Evolutionary conservation across 2,113 vertebrate genomes (phyloP), one percentile per base, ranked within the genome.

Genomic region (Python bivittatus): DNA sequence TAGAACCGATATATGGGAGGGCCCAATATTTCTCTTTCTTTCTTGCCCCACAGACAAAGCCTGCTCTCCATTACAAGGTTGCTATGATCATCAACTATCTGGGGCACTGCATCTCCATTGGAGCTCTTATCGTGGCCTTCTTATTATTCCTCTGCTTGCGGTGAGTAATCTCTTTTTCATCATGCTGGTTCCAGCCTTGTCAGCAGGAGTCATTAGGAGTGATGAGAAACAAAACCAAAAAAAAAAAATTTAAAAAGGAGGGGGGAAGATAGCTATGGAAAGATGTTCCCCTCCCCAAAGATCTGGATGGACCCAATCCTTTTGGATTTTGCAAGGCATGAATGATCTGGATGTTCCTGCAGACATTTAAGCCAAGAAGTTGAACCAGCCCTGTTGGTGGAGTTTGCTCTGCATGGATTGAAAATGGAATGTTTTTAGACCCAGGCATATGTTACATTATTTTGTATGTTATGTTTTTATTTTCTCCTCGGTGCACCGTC

Each of bases 31-130:
- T 22, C 52, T 57, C 72, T 44, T 42, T 11, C 93, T 97, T 93
- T 92, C 93, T 97, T 92, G 96, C 90, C 97, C 97, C 97, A 85
- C 98, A 99, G 98, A 98, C 98, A 94, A 99, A 99, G 94, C 99
- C 99, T 15, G 98, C 98, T 0, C 96, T 99, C 94, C 99, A 99
- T 97, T 99, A 99, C 97, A 99, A 98, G 95, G 97, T 99, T 22
- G 99, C 99, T 17, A 98, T 99, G 61, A 98, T 99, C 95, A 98
- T 99, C 97, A 99, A 99, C 98, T 99, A 99, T 98, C 97, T 99
- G 94, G 99, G 99, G 20, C 99, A 99, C 97, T 99, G 99, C 91
- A 97, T 99, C 94, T 99, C 99, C 6, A 96, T 99, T 91, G 99
- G 98, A 42, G 99, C 99, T 85, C 98, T 99, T 0, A 97, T 99